Evolutionary conservation across 2,888 invertebrate genomes (phyloP).

Genomic region (Sesia bembeciformis): DNA sequence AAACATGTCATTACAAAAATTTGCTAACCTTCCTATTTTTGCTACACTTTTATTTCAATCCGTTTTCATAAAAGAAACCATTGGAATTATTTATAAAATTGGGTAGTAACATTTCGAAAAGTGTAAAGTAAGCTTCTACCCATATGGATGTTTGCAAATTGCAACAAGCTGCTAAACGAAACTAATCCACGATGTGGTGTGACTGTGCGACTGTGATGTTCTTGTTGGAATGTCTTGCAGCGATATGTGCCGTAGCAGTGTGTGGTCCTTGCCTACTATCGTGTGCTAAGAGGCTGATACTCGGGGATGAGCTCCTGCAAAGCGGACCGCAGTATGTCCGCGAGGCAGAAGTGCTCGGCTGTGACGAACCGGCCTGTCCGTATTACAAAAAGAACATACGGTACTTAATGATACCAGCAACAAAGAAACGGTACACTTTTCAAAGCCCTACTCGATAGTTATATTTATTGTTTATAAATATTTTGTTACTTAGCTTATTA

Average conservation of each 20-base stretch:
- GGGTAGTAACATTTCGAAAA: too few relatives aligned
- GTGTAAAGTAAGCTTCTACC: too few relatives aligned
- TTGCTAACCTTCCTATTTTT: too few relatives aligned
- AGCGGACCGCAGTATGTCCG: conserved; percentile 24
- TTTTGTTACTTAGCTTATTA: too few relatives aligned
- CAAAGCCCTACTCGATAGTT: not conserved
- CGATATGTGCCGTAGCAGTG: conserved; percentile 55
- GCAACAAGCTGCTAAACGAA: not conserved
- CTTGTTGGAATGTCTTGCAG: conserved; percentile 49
- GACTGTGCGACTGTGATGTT: conserved; percentile 39
- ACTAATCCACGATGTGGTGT: conserved; percentile 33
- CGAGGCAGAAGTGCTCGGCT: conserved; percentile 52
- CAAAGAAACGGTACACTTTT: conserved; percentile 23
- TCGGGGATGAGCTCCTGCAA: conserved; percentile 49
- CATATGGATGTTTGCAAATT: too few relatives aligned
- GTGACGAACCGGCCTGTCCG: conserved; percentile 61
- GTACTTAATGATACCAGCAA: conserved; percentile 54
- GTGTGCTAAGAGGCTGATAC: conserved; percentile 42
- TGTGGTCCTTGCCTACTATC: conserved; percentile 59
- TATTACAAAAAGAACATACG: conserved; percentile 59
- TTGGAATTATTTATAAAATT: too few relatives aligned
- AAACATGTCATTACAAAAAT: too few relatives aligned
- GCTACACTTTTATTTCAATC: too few relatives aligned
- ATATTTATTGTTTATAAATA: not conserved
- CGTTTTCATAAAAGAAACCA: too few relatives aligned